Percentiles rank a stretch among this genome's conserved stretches.
Evolutionary conservation across 1,140 invertebrate genomes (phyloP).

Genomic region (Atopsyche davidsoni): DNA sequence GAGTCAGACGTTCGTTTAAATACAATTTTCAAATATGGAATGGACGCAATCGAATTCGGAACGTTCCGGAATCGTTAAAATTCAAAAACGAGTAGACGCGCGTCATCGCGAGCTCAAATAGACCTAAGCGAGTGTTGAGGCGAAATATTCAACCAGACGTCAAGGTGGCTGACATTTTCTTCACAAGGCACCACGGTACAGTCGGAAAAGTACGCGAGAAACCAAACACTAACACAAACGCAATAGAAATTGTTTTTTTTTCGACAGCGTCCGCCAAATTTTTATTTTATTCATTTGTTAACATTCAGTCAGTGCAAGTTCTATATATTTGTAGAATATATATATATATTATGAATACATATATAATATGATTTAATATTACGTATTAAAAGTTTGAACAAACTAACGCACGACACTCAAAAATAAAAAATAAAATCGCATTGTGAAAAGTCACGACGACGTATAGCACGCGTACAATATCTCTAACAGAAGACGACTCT

Average conservation of each 20-base stretch:
- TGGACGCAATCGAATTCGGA: neutral
- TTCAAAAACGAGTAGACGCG: neutral
- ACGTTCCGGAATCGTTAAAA: neutral
- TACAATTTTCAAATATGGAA: neutral
- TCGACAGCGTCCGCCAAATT: neutral
- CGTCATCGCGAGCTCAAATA: neutral
- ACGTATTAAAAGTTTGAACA: neutral
- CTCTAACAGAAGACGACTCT: too few species aligned
- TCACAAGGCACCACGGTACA: slow-evolving; percentile 5
- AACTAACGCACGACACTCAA: neutral
- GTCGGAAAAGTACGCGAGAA: slow-evolving; percentile 1
- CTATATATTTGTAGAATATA: slow-evolving; percentile 4
- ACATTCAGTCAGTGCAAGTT: neutral
- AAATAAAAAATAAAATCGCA: neutral
- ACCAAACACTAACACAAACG: neutral
- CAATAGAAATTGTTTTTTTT: neutral
- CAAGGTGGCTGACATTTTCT: too few species aligned
- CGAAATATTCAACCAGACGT: neutral
- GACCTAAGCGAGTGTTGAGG: neutral
- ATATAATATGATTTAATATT: neutral
- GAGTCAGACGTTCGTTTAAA: too few species aligned
- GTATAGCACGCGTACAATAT: too few species aligned
- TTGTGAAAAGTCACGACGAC: neutral
- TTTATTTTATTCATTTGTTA: neutral
- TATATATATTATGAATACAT: slow-evolving; percentile 1